A percentile compares a stretch with the other conserved stretches of the same genome.
Conservation (phyloP, 2,888 invertebrate genomes). For the Alcis repandata region DNA sequence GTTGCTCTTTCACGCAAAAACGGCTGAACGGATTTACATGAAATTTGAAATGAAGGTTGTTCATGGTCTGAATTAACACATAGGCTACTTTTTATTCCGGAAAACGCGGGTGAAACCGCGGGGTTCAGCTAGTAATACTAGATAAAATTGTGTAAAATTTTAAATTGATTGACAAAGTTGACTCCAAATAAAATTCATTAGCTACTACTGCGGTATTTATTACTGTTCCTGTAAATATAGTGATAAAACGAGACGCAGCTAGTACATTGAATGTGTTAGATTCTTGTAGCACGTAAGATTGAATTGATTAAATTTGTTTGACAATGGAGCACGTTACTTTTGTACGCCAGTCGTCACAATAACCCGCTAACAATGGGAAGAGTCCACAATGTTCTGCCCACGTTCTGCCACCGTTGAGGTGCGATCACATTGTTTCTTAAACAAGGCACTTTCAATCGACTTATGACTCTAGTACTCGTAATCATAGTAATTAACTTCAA, state of each 20-base stretch:
- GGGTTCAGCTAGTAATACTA: no score
- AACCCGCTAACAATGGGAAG: conserved; percentile 19
- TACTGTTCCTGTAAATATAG: not conserved
- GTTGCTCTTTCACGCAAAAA: no score
- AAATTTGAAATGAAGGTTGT: no score
- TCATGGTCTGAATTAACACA: no score
- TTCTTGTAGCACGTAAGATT: not conserved
- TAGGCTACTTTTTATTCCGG: no score
- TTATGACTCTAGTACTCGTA: conserved; percentile 8
- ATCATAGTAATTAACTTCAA: conserved; percentile 4
- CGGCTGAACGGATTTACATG: no score
- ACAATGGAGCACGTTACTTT: conserved; percentile 22
- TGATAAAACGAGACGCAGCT: not conserved
- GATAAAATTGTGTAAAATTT: no score
- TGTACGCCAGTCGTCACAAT: conserved; percentile 17
- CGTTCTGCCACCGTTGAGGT: conserved; percentile 9
- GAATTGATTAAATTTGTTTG: conserved; percentile 29
- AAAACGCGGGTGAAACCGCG: no score
- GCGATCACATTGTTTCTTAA: conserved; percentile 48
- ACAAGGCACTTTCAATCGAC: conserved; percentile 42
- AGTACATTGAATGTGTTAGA: not conserved
- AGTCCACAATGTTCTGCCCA: conserved; percentile 16
- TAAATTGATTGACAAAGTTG: no score
- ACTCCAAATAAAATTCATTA: no score
- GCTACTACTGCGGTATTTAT: no score